Percentiles rank a stretch among this genome's conserved stretches.
Conservation (phyloP, 2,888 invertebrate species). For the Campaea margaritaria region DNA sequence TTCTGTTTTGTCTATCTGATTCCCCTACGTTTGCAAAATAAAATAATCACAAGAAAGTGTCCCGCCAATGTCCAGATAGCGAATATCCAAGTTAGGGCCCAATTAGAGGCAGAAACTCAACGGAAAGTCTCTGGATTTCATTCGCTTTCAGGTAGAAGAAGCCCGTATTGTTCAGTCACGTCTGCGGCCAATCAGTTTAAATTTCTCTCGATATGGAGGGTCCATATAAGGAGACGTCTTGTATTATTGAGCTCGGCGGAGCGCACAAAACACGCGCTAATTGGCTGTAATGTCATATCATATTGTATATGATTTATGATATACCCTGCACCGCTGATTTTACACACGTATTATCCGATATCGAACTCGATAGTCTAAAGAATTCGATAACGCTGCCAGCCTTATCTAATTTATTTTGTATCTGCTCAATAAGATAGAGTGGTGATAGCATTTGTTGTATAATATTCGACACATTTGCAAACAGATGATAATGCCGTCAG, state of each 20-base stretch:
- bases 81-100: conserved; percentile 70
- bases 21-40: conserved; percentile 37
- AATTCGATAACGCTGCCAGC: background rate
- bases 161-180: conserved; percentile 75
- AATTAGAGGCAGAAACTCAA: conserved; percentile 71
- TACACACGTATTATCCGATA: conserved; percentile 27
- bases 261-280: conserved; percentile 70
- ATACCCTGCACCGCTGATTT: conserved; percentile 29
- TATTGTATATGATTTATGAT: conserved; percentile 64
- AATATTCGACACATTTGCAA: conserved; percentile 30
- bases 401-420: background rate
- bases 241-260: conserved; percentile 59
- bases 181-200: conserved; percentile 77
- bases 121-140: conserved; percentile 61
- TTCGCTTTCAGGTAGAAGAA: conserved; percentile 53
- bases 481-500: conserved; percentile 27
- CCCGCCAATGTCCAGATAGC: conserved; percentile 45
- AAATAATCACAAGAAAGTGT: conserved; percentile 43
- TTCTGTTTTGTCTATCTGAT: conserved; percentile 33
- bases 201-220: conserved; percentile 72
- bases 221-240: conserved; percentile 61
- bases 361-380: conserved; percentile 10
- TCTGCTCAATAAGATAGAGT: background rate
- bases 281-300: conserved; percentile 74
- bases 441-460: conserved; percentile 9